Percentiles rank a stretch among this genome's conserved stretches.
These are phyloP conservation scores for Penaeus indicus DNA, from an alignment of 1,140 invertebrate genomes.

Conservation along the genomic window DNA sequence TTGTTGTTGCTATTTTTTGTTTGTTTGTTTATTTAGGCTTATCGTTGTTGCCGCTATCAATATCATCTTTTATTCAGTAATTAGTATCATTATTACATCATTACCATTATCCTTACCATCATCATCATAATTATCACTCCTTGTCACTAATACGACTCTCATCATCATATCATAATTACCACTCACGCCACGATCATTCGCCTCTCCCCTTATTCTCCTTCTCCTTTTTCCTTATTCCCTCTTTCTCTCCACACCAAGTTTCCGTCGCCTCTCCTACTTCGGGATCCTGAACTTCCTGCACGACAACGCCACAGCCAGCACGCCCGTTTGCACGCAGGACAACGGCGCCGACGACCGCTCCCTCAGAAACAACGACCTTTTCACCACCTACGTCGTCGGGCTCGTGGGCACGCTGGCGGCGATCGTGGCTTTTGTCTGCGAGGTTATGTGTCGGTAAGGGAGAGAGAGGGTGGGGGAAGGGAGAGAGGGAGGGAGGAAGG, in stretches of 20 bases:
- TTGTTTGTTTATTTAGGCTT: too few relatives aligned
- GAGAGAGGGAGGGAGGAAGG: too few relatives aligned
- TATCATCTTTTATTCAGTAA: too few relatives aligned
- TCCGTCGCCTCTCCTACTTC: constrained; percentile 46
- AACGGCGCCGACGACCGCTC: constrained; percentile 83
- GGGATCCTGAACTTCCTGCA: constrained; percentile 62
- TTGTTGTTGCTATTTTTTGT: too few relatives aligned
- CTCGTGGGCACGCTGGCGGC: constrained; percentile 75
- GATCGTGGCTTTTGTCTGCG: constrained; percentile 74
- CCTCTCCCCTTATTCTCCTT: background rate
- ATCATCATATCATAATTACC: too few relatives aligned
- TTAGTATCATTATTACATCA: too few relatives aligned
- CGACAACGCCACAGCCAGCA: constrained; percentile 71
- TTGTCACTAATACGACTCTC: too few relatives aligned
- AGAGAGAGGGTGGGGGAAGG: background rate
- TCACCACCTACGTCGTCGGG: constrained; percentile 81
- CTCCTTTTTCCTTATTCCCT: background rate
- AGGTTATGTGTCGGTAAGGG: constrained; percentile 71
- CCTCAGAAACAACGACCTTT: constrained; percentile 78
- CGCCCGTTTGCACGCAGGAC: constrained; percentile 83
- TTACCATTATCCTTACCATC: too few relatives aligned
- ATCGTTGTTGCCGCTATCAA: too few relatives aligned
- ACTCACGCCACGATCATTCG: too few relatives aligned
- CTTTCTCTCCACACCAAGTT: background rate
- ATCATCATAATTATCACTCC: too few relatives aligned